Conservation (phyloP, 92 coral and sea anemone species). For the Phenganax stokvisi region DNA sequence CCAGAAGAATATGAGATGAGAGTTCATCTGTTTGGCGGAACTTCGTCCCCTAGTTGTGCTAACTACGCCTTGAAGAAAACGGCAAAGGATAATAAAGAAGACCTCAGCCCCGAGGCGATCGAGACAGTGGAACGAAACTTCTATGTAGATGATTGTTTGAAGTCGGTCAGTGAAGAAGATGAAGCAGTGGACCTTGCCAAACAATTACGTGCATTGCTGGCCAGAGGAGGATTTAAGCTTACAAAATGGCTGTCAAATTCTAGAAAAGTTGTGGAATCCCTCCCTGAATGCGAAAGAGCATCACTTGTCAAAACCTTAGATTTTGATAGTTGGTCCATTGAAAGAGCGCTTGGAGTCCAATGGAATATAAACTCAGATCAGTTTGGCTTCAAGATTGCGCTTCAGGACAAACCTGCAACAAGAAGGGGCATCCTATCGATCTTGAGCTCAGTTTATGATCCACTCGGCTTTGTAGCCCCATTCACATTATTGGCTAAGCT, state of each 20-base stretch:
- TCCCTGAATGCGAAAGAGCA: constrained; percentile 46
- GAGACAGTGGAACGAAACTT: too few relatives aligned
- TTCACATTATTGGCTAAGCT: constrained; percentile 46
- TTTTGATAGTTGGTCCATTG: constrained; percentile 28
- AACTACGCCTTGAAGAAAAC: constrained; percentile 46
- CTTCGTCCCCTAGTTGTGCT: too few relatives aligned
- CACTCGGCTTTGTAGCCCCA: constrained; percentile 52
- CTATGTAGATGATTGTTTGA: too few relatives aligned
- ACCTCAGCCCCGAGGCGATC: too few relatives aligned
- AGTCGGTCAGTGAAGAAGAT: constrained; percentile 34
- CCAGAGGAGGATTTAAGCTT: constrained; percentile 32
- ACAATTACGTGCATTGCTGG: constrained; percentile 35
- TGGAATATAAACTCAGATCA: constrained; percentile 36
- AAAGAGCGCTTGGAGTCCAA: constrained; percentile 45
- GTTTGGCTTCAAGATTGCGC: constrained; percentile 46
- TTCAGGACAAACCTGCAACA: constrained; percentile 50
- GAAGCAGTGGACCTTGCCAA: constrained; percentile 35
- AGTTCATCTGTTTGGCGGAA: constrained; percentile 45
- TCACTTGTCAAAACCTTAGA: constrained; percentile 30
- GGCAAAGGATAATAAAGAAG: constrained; percentile 42
- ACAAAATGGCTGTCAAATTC: constrained; percentile 44
- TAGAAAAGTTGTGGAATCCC: not conserved
- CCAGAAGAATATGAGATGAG: constrained; percentile 50
- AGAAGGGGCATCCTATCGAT: constrained; percentile 45
- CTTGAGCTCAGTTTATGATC: constrained; percentile 50